phyloP scores from a whole-genome alignment of 2,113 vertebrate genomes.

The Oceanites oceanicus region DNA sequence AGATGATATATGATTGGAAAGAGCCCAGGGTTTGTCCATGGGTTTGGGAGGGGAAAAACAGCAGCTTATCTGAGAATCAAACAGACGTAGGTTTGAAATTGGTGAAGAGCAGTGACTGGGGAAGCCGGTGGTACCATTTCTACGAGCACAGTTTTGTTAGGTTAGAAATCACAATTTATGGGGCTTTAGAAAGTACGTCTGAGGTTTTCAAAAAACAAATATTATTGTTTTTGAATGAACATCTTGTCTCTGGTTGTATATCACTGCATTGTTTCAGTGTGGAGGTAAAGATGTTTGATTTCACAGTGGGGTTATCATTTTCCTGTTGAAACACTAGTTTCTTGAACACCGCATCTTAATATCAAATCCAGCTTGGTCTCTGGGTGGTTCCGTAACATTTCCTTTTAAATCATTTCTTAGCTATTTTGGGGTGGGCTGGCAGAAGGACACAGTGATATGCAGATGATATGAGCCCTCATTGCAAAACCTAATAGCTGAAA shows the following conservation, averaged over 20 bases:
- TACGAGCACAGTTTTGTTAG: background rate
- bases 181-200: background rate
- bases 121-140: background rate
- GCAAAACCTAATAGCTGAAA: background rate
- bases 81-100: background rate
- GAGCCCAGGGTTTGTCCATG: background rate
- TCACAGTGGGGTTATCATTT: background rate
- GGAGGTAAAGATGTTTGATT: background rate
- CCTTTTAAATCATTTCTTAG: background rate
- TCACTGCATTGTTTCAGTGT: background rate
- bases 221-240: background rate
- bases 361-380: background rate
- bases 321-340: background rate
- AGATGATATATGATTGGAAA: background rate
- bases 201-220: background rate
- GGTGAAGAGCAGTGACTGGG: background rate
- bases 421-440: background rate
- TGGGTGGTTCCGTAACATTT: background rate
- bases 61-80: background rate
- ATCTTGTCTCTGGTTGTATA: background rate
- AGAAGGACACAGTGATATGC: background rate
- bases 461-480: background rate
- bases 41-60: background rate
- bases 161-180: background rate
- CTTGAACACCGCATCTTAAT: background rate